phyloP scores from a whole-genome alignment of 2,888 invertebrate genomes.

The Sturmia bella region DNA sequence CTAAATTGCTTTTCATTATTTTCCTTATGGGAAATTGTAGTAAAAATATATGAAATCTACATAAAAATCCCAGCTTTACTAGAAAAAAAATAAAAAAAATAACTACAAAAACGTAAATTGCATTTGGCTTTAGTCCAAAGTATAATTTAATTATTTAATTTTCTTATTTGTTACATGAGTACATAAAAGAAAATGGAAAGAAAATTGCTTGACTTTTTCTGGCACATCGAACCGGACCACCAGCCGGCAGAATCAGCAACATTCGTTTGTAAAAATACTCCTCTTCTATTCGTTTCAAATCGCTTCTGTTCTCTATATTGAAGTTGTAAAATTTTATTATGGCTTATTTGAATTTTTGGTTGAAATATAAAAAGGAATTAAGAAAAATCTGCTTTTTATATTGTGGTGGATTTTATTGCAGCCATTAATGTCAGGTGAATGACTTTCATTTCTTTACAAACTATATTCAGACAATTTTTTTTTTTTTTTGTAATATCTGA shows the following conservation, averaged over 20 bases:
- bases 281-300: background rate
- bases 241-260: background rate
- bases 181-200: background rate
- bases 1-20: background rate
- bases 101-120: slow-evolving; percentile 1
- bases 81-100: background rate
- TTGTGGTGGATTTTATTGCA: background rate
- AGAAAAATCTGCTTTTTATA: slow-evolving; percentile 1
- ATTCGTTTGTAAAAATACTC: slow-evolving; percentile 10
- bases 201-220: background rate
- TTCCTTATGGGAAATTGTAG: slow-evolving; percentile 11
- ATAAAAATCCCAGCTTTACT: background rate
- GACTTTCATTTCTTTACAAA: background rate
- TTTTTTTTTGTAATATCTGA: too few relatives aligned
- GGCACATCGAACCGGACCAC: too few relatives aligned
- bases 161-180: slow-evolving; percentile 3
- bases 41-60: background rate
- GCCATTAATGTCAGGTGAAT: slow-evolving; percentile 1
- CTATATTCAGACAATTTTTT: too few relatives aligned
- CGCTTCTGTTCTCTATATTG: background rate
- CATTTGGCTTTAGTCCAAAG: slow-evolving; percentile 58
- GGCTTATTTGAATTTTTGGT: slow-evolving; percentile 28
- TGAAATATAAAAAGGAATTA: background rate
- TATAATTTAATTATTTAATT: slow-evolving; percentile 58
- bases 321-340: slow-evolving; percentile 56